Evolutionary conservation across 2,797 vertebrate genomes (phyloP), one percentile per base, ranked within the genome.

Genomic region (Odontamblyopus rebecca): DNA sequence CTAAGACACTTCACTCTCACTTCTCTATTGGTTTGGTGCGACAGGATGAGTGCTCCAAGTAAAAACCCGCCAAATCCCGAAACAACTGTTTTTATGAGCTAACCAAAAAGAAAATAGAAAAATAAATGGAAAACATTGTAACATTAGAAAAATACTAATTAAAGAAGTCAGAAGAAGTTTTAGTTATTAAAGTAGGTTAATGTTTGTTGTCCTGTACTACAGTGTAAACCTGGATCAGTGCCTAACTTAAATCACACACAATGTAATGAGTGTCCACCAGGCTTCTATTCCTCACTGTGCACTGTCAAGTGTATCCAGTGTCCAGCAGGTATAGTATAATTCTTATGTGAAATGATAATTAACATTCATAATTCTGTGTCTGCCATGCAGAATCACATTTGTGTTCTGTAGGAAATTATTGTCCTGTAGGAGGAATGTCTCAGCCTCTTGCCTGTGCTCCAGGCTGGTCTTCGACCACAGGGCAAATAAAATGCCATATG

Each of bases 161-260:
- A 26, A 26, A 26, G 7, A 23, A 27, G 23, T 23, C 23, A 23
- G 23, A 23, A 23, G 23, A 23, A 23, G 23, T 23, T 23, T 23
- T 23, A 23, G 61, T 12, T 6, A 23, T 11, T 63, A 15, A 26
- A 23, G 18, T 30, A 29, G 1, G 8, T 38, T n/a, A 9, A 13
- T 41, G 61, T 41, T 63, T 63, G 19, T 23, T 38, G 2, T 41
- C 48, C 61, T 72, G 38, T 27, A 19, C 64, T 51, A n/a, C 35
- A 93, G 54, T 96, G 94, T 73, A 80, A 69, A 0, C 89, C 91
- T 35, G 93, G 95, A 32, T 85, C 92, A 79, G 93, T 96, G 80
- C 93, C 95, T 5, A 77, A 90, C 38, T 59, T 70, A 1, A 80
- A 89, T 77, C 88, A 77, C 71, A 92, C 88, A 0, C 72, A 32